Percentiles rank a stretch among this genome's conserved stretches.
These are phyloP conservation scores for Euplagia quadripunctaria DNA, from an alignment of 2,888 invertebrate genomes.

Conservation along the genomic window DNA sequence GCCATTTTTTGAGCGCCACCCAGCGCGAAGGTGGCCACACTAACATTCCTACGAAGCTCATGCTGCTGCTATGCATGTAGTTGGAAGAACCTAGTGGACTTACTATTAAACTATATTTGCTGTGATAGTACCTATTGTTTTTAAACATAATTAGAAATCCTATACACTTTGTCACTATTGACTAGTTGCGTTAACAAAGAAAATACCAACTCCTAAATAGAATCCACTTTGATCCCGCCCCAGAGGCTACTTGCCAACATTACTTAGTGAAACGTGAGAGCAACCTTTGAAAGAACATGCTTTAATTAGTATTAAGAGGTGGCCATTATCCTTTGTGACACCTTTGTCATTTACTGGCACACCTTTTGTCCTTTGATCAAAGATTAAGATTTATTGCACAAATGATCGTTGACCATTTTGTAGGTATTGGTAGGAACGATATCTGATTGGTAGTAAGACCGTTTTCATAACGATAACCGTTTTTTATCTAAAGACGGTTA, in stretches of 20 bases:
- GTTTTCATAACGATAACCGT: too few species aligned
- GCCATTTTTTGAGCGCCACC: too few species aligned
- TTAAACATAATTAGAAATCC: background rate
- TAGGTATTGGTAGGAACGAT: background rate
- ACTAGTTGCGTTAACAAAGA: background rate
- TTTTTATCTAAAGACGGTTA: too few species aligned
- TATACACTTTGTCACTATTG: background rate
- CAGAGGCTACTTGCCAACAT: slow-evolving; percentile 5
- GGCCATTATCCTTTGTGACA: slow-evolving; percentile 30
- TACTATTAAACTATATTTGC: background rate
- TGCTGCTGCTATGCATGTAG: too few species aligned
- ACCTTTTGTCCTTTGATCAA: slow-evolving; percentile 11
- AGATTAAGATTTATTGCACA: slow-evolving; percentile 11
- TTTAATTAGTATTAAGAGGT: slow-evolving; percentile 31
- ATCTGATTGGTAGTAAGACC: background rate
- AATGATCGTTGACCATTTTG: background rate
- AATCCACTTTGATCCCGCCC: slow-evolving; percentile 2
- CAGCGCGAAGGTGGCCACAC: too few species aligned
- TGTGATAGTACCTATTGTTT: background rate
- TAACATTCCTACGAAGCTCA: too few species aligned
- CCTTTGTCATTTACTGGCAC: slow-evolving; percentile 17
- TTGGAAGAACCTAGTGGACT: too few species aligned
- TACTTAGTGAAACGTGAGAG: slow-evolving; percentile 14
- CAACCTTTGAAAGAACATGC: slow-evolving; percentile 33
- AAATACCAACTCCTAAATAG: background rate